Base-by-base conservation (phyloP, 2,113 vertebrate species). In the Gallinago media region DNA sequence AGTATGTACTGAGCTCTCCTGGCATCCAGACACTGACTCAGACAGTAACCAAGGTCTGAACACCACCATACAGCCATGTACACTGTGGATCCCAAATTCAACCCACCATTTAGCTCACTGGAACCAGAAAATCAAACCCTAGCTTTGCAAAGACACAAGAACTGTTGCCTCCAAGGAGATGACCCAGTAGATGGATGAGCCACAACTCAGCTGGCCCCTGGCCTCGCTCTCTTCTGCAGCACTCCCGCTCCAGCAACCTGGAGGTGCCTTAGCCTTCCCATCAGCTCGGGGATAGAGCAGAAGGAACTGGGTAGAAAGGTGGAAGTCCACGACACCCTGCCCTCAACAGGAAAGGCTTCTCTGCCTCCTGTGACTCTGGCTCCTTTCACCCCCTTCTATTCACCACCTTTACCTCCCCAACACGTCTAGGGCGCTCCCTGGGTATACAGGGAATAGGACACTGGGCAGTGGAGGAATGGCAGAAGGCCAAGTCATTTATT, bases 271-370 rank as follows among this genome's bases (percentile, higher is more conserved):
- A 27, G 25, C 29, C 26, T 80, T 80, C 58, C 49, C 42, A 47
- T 31, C 3, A 0, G 40, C 52, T 55, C 15, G 1, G 5, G 42
- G 13, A 13, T 38, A 50, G 11, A 36, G 47, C 36, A 55, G 49
- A 49, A 49, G 38, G 50, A 67, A 34, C 9, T 6, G 5, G 18
- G 62, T 16, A 62, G 68, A 46, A 40, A 75, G 36, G 36, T 55
- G 29, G 23, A 56, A 70, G 36, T 16, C 31, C 26, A 3, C 12
- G 15, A 6, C 27, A 7, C 9, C 55, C 21, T 74, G 8, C 25
- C 11, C 36, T 36, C 0, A 0, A 32, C 1, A 0, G 47, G 22
- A 63, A 61, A 67, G 31, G 49, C 12, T 85, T 36, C 49, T 47
- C 8, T 21, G 2, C 22, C 29, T 36, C 29, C 15, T 85, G 7